Percentiles rank a stretch among this genome's conserved stretches.
Evolutionary conservation across 2,797 vertebrate genomes (phyloP).

Genomic region (Triplophysa yarkandensis): DNA sequence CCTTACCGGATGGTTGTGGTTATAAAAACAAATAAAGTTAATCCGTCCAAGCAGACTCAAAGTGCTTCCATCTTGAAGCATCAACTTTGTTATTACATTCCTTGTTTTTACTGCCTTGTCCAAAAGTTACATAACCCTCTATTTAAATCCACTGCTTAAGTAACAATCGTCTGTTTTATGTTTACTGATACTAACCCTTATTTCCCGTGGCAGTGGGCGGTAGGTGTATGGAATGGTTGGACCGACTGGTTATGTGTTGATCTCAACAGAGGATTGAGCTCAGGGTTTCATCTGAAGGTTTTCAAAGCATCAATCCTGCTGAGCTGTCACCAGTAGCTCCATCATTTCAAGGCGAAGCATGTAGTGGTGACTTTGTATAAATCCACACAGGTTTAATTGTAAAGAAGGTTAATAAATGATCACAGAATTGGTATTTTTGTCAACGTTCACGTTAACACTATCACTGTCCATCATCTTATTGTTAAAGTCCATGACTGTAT

Average conservation of each 20-base stretch:
- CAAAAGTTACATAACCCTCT: constrained; percentile 7
- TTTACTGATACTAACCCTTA: background rate
- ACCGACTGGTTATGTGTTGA: background rate
- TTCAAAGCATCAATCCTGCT: background rate
- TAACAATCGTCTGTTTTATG: background rate
- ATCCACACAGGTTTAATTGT: too few species aligned
- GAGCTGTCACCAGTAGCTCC: background rate
- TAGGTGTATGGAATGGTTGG: background rate
- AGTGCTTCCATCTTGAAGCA: constrained; percentile 25
- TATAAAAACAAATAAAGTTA: constrained; percentile 35
- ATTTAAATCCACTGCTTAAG: constrained; percentile 1
- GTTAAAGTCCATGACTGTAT: background rate
- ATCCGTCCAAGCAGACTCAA: constrained; percentile 10
- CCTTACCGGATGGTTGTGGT: background rate
- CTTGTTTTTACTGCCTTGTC: constrained; percentile 35
- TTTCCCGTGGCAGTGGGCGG: background rate
- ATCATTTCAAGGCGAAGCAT: background rate
- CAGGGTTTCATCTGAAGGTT: constrained; percentile 2
- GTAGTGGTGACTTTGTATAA: background rate
- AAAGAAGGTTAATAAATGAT: background rate
- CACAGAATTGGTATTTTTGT: too few species aligned
- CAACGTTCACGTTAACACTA: too few species aligned
- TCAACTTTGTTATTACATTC: constrained; percentile 1
- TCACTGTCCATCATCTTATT: background rate
- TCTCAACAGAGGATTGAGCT: background rate